phyloP scores from a whole-genome alignment of 2,888 invertebrate species.

The Drosophila prostipennis region DNA sequence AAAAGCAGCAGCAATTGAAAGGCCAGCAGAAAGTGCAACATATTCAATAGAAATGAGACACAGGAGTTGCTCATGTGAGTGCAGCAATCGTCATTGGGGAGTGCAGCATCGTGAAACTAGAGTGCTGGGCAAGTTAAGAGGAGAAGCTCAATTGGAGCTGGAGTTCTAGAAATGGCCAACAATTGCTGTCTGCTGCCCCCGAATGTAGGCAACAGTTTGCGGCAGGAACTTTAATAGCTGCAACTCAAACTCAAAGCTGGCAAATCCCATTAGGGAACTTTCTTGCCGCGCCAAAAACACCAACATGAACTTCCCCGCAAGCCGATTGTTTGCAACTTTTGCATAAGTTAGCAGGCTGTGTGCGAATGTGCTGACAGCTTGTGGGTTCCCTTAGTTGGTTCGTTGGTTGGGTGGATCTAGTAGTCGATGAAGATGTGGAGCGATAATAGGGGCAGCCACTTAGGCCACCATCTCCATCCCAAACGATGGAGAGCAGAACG shows the following conservation, averaged over 20 bases:
- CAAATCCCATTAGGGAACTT: slow-evolving; percentile 43
- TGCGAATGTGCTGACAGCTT: slow-evolving; percentile 32
- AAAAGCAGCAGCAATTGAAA: background rate
- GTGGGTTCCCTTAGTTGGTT: background rate
- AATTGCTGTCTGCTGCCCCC: slow-evolving; percentile 9
- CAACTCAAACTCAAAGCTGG: slow-evolving; percentile 27
- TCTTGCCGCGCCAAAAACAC: slow-evolving; percentile 14
- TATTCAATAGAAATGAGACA: slow-evolving; percentile 24
- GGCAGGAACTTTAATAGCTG: slow-evolving; percentile 17
- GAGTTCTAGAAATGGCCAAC: slow-evolving; percentile 19
- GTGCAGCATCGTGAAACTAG: slow-evolving; percentile 24
- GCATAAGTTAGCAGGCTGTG: slow-evolving; percentile 31
- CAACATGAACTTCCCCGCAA: slow-evolving; percentile 44
- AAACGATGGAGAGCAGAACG: slow-evolving; percentile 3
- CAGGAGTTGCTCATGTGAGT: slow-evolving; percentile 45
- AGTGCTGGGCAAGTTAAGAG: slow-evolving; percentile 8
- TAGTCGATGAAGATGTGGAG: background rate
- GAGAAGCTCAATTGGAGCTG: slow-evolving; percentile 19
- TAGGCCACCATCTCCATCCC: slow-evolving; percentile 36
- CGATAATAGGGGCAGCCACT: slow-evolving; percentile 49
- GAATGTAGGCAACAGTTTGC: slow-evolving; percentile 35
- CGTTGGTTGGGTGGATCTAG: background rate
- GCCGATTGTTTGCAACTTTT: slow-evolving; percentile 41
- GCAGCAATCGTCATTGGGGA: slow-evolving; percentile 28
- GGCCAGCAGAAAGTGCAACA: slow-evolving; percentile 5